phyloP scores from a whole-genome alignment of 2,113 vertebrate species.

The Phodopus roborovskii region DNA sequence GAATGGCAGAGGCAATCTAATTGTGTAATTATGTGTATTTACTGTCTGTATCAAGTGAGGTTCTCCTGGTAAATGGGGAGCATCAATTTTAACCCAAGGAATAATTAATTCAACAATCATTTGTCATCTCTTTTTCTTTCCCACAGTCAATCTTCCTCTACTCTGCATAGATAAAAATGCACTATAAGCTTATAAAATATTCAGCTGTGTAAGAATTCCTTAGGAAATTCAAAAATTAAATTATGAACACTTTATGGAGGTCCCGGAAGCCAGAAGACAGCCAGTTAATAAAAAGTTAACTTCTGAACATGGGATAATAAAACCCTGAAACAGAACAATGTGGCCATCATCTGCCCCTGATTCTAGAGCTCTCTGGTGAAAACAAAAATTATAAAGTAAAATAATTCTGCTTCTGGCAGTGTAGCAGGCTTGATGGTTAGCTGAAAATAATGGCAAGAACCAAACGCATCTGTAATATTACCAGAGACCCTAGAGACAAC shows the following conservation, averaged over 20 bases:
- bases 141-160: not conserved
- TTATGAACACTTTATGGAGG: not conserved
- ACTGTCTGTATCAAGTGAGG: not conserved
- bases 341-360: not conserved
- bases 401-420: not conserved
- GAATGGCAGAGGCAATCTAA: not conserved
- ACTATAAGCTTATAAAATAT: not conserved
- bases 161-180: not conserved
- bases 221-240: not conserved
- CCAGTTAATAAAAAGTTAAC: not conserved
- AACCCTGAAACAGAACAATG: not conserved
- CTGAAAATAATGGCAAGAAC: not conserved
- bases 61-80: not conserved
- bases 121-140: not conserved
- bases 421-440: not conserved
- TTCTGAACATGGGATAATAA: not conserved
- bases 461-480: not conserved
- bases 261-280: not conserved
- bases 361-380: not conserved
- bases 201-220: not conserved
- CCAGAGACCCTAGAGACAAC: not conserved
- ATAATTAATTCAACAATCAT: not conserved
- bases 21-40: too few species aligned
- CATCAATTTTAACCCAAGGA: not conserved
- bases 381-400: not conserved